Evolutionary conservation across 1,140 invertebrate genomes (phyloP).

Genomic region (Scaptomyza pallida): DNA sequence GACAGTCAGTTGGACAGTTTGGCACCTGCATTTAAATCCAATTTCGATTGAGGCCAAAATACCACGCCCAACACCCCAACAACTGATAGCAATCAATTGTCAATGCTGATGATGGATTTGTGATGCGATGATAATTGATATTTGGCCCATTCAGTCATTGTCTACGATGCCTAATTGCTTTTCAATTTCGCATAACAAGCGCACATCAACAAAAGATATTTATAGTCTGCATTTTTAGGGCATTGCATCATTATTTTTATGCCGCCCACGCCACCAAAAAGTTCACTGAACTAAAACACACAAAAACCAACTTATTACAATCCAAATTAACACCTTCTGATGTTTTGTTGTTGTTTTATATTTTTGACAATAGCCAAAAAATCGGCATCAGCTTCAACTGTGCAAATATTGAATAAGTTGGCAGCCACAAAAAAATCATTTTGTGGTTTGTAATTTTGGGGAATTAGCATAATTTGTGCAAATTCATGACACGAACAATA

Average conservation of each 20-base stretch:
- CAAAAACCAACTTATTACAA: conserved; percentile 64
- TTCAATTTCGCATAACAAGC: conserved; percentile 31
- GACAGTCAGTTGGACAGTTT: conserved; percentile 1
- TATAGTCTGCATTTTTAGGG: too few species aligned
- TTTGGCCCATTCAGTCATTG: conserved; percentile 10
- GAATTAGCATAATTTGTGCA: conserved; percentile 82
- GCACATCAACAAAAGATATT: conserved; percentile 27
- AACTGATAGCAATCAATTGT: conserved; percentile 39
- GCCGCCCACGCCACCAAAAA: conserved; percentile 32
- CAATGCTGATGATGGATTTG: conserved; percentile 41
- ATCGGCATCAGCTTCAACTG: conserved; percentile 45
- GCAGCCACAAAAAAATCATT: conserved; percentile 55
- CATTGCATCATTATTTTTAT: conserved; percentile 22
- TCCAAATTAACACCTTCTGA: conserved; percentile 75
- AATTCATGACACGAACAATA: conserved; percentile 78
- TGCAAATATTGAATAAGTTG: conserved; percentile 61
- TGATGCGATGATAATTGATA: conserved; percentile 44
- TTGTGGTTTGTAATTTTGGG: conserved; percentile 76
- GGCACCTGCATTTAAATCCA: conserved; percentile 32
- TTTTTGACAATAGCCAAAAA: conserved; percentile 31
- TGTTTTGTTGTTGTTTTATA: conserved; percentile 61
- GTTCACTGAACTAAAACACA: conserved; percentile 67
- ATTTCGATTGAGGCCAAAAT: conserved; percentile 18
- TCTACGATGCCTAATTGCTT: conserved; percentile 32
- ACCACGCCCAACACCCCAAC: conserved; percentile 15